Evolutionary conservation across 23 tunicate species (phyloP).

Genomic region (Oikopleura dioica): DNA sequence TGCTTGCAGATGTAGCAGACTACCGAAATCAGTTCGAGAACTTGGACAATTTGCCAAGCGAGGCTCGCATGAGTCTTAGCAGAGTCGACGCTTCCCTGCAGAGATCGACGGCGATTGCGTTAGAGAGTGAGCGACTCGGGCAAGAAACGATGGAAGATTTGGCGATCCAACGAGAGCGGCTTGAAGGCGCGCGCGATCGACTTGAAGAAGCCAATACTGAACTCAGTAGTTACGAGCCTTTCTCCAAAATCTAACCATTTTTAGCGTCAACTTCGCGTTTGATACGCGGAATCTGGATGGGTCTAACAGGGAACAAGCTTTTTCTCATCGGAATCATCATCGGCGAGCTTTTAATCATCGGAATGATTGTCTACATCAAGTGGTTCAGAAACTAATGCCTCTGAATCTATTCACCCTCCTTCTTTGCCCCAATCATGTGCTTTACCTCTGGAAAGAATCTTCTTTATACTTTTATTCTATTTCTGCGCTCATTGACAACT

Average conservation of each 20-base stretch:
- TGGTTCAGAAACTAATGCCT: neutral
- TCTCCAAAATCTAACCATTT: neutral
- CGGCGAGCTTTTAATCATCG: neutral
- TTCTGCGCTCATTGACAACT: too few relatives aligned
- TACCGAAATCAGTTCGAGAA: too few relatives aligned
- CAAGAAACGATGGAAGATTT: neutral
- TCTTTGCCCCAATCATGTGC: too few relatives aligned
- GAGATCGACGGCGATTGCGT: neutral
- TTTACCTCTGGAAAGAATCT: too few relatives aligned
- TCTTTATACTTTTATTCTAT: too few relatives aligned
- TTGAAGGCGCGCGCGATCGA: neutral
- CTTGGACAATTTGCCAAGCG: too few relatives aligned
- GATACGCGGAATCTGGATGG: neutral
- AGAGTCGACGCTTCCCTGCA: too few relatives aligned
- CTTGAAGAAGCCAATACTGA: neutral
- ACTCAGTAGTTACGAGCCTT: neutral
- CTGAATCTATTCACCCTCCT: too few relatives aligned
- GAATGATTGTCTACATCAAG: neutral
- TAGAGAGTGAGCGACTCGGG: neutral
- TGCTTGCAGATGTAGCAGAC: too few relatives aligned
- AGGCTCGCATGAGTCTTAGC: too few relatives aligned
- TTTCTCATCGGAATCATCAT: neutral
- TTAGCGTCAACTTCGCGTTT: neutral
- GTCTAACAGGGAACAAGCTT: neutral
- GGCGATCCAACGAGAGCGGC: neutral